Evolutionary conservation across 2,888 invertebrate genomes (phyloP), one percentile per base, ranked within the genome.

Genomic region (Agonopterix arenella): DNA sequence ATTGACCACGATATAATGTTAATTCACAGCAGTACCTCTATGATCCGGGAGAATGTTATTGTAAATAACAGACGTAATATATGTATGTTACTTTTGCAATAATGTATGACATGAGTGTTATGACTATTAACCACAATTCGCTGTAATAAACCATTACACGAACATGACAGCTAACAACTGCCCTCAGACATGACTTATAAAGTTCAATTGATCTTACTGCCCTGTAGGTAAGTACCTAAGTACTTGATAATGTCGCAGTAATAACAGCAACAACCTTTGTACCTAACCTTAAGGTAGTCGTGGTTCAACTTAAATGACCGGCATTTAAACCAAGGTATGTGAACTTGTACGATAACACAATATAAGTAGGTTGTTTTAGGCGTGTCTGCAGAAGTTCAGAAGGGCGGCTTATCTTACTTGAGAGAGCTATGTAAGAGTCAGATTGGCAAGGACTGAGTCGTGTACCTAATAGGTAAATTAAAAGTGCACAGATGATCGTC

Each of bases 161-260:
- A 18, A 28, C 28, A 28, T 28, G 36, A 52, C 53, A 59, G 53
- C 51, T 51, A 57, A 59, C 60, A 57, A 36, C 28, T 37, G 45
- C 47, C 47, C 41, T 47, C 41, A 47, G 28, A 47, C 61, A 61
- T 64, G 57, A 61, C 56, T 64, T 48, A 8, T 40, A 62, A 62
- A 63, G 67, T 64, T 64, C 63, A 68, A 51, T 53, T 52, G 48
- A 50, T 53, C 60, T 59, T 57, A 61, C 53, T 42, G 45, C 41
- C 41, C 43, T 44, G 18, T 18, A 28, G 7, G 28, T 28, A 28
- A 28, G 28, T 28, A 28, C 28, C 28, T 28, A 28, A 28, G 28
- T 48, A 45, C 11, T 44, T 40, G 28, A 40, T 41, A 16, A 42
- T 43, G n/a, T 48, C 11, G n/a, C n/a, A 45, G 45, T 45, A 50